Conservation (phyloP, 2,888 invertebrate genomes). For the Perizoma flavofasciatum region DNA sequence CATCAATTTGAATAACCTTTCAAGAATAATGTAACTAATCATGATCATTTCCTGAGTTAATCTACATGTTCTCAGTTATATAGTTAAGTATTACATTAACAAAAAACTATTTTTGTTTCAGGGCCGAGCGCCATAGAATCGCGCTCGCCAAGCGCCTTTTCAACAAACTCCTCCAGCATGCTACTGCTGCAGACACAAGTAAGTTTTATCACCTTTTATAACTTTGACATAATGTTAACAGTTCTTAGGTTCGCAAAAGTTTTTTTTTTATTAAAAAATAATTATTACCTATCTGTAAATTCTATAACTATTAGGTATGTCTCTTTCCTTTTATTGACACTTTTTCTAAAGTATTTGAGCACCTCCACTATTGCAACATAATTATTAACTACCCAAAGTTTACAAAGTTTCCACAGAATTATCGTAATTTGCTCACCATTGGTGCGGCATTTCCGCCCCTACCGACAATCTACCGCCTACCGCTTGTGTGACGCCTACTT, state of each 20-base stretch:
- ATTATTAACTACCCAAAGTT: background rate
- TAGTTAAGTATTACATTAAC: background rate
- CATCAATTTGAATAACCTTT: background rate
- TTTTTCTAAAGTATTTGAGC: slow-evolving; percentile 50
- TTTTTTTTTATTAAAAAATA: no score
- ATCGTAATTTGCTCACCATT: slow-evolving; percentile 60
- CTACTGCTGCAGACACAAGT: slow-evolving; percentile 97
- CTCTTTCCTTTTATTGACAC: no score
- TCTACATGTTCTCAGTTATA: background rate
- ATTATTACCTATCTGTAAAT: no score
- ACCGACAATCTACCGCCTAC: slow-evolving; percentile 67
- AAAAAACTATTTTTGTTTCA: slow-evolving; percentile 62
- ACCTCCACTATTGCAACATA: slow-evolving; percentile 38
- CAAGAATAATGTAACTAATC: slow-evolving; percentile 12
- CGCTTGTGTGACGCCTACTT: slow-evolving; percentile 66
- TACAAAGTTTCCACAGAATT: slow-evolving; percentile 39
- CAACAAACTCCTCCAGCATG: slow-evolving; percentile 91
- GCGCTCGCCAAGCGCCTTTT: slow-evolving; percentile 83
- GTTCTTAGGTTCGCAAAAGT: no score
- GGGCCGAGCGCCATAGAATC: slow-evolving; percentile 83
- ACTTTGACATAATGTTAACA: no score
- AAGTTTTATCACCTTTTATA: slow-evolving; percentile 56
- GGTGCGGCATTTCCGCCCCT: slow-evolving; percentile 69
- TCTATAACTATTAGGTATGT: no score
- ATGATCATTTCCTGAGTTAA: background rate